These are phyloP conservation scores for Dallia pectoralis DNA, from an alignment of 2,797 vertebrate genomes.

Conservation along the genomic window DNA sequence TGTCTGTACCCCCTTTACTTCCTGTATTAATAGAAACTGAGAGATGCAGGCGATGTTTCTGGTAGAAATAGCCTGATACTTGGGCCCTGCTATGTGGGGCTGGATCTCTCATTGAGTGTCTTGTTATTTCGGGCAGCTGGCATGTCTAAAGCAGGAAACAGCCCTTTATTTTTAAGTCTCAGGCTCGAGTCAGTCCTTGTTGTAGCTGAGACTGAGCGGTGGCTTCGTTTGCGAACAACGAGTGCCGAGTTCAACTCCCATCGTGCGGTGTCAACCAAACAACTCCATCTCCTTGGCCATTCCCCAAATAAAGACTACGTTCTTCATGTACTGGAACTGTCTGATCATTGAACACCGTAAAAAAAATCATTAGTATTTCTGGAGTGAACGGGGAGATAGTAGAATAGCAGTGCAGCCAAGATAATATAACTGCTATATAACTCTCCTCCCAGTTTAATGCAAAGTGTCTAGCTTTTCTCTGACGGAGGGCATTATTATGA, in stretches of 20 bases:
- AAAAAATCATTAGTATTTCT: slow-evolving; percentile 47
- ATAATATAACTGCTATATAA: background rate
- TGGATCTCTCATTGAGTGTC: slow-evolving; percentile 86
- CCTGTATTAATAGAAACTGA: slow-evolving; percentile 69
- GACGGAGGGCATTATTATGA: too few relatives aligned
- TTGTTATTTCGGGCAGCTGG: slow-evolving; percentile 94
- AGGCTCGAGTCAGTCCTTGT: slow-evolving; percentile 71
- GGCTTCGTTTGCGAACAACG: slow-evolving; percentile 76
- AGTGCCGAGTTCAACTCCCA: slow-evolving; percentile 47
- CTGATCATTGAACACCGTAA: slow-evolving; percentile 19
- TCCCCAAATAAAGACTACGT: background rate
- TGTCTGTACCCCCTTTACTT: slow-evolving; percentile 62
- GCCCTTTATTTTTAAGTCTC: slow-evolving; percentile 91
- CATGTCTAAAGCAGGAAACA: slow-evolving; percentile 95
- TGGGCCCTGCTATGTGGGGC: slow-evolving; percentile 70
- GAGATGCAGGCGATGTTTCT: slow-evolving; percentile 73
- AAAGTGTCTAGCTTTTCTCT: too few relatives aligned
- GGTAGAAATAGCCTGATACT: slow-evolving; percentile 73
- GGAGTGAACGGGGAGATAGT: slow-evolving; percentile 34
- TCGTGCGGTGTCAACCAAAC: background rate
- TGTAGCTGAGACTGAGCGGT: slow-evolving; percentile 81
- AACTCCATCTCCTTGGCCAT: background rate
- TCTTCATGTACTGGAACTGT: background rate
- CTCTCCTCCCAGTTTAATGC: too few relatives aligned
- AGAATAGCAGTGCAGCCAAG: slow-evolving; percentile 25